Evolutionary conservation across 1,140 invertebrate species (phyloP), one percentile per base, ranked within the genome.

Genomic region (Drosophila ficusphila): DNA sequence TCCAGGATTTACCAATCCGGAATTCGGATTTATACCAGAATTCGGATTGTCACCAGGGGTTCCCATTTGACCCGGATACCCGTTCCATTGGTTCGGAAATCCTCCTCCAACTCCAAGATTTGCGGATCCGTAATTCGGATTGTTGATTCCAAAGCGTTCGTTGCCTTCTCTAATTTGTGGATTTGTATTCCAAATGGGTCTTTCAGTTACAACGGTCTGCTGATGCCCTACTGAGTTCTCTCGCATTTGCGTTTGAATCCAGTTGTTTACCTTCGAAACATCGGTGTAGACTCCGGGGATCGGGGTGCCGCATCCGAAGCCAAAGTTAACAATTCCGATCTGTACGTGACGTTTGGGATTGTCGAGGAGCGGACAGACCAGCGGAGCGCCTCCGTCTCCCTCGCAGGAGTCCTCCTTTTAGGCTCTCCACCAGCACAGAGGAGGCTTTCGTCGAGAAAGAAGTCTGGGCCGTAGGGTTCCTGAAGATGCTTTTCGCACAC

Each of bases 251-350:
- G 9, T 4, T 4, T 39, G 9, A 4, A 39, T 53, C 21, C 49
- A 53, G 1, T 5, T 9, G 0, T 11, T 9, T 21, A 94, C 94
- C 1, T 91, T 61, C 1, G 95, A 92, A 1, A 97, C 93, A 75
- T 95, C 95, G 0, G 95, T 95, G 79, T 97, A 97, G 2, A 95
- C 95, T 1, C 94, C 96, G 0, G 96, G 96, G 11, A 95, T 93
- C 6, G 6, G 58, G 93, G 92, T 18, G 93, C 94, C 94, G 0
- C 94, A 90, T 11, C 62, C 64, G 49, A 95, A 93, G 1, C 95
- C 95, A 94, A 94, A 96, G 9, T 94, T 93, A 0, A 95, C 95
- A 5, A 96, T 91, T 2, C 95, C 95, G 1, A 92, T 92, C 12
- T 95, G 92, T 16, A 93, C 90, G 76, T 93, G 94, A 5, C 92